Conservation (phyloP, 2,888 invertebrate genomes). For the Troides aeacus region DNA sequence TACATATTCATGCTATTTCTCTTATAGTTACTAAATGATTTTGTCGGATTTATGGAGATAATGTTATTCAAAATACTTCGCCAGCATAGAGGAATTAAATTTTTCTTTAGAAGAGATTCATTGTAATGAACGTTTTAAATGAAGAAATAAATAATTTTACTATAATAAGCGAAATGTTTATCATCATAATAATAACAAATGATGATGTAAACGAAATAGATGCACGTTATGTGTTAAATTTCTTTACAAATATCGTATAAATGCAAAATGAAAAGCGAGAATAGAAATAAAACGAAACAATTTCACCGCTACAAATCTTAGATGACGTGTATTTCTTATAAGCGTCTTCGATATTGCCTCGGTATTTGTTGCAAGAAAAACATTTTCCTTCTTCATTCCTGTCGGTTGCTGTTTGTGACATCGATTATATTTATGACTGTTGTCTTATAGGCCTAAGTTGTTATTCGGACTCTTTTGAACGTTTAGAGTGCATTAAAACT, state of each 20-base stretch:
- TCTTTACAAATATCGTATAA: neutral
- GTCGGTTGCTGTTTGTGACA: constrained; percentile 42
- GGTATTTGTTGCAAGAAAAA: constrained; percentile 49
- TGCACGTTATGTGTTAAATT: neutral
- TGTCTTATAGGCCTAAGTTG: constrained; percentile 37
- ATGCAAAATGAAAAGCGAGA: constrained; percentile 15
- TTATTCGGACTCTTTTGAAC: neutral
- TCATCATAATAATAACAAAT: too few relatives aligned
- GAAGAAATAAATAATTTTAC: too few relatives aligned
- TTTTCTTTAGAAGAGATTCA: too few relatives aligned
- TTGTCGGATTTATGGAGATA: too few relatives aligned
- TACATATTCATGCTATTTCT: too few relatives aligned
- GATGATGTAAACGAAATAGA: neutral
- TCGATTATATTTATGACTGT: constrained; percentile 46
- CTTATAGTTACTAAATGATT: too few relatives aligned
- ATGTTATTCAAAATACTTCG: too few relatives aligned
- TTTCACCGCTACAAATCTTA: constrained; percentile 57
- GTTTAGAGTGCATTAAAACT: too few relatives aligned
- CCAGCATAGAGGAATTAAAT: too few relatives aligned
- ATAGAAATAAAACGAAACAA: constrained; percentile 47
- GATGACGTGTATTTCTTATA: constrained; percentile 52
- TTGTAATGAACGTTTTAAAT: too few relatives aligned
- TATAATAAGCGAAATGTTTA: too few relatives aligned
- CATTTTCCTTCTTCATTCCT: constrained; percentile 46
- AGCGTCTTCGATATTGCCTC: constrained; percentile 49